phyloP scores from a whole-genome alignment of 2,113 vertebrate species.

The Marmota flaviventris region DNA sequence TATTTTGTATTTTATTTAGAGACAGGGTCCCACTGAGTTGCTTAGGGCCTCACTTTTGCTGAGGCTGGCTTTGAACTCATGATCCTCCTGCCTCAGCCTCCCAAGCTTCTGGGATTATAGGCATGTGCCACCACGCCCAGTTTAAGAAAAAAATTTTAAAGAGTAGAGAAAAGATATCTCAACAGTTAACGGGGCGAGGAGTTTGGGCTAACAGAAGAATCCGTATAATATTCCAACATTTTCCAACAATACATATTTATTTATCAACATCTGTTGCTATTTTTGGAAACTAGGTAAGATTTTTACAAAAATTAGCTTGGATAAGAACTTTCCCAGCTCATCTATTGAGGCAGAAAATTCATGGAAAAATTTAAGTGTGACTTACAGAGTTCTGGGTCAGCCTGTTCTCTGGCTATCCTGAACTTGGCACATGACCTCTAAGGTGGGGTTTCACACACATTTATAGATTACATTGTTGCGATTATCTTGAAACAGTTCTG shows the following conservation, averaged over 20 bases:
- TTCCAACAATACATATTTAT: not conserved
- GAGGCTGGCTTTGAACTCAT: too few species aligned
- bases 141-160: not conserved
- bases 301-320: conserved; percentile 18
- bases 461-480: conserved; percentile 81
- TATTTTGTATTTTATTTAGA: too few species aligned
- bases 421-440: not conserved
- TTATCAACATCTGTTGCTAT: conserved; percentile 27
- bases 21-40: too few species aligned
- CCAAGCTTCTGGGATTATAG: too few species aligned
- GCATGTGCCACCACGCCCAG: too few species aligned
- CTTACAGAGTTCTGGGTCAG: not conserved
- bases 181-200: not conserved
- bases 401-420: not conserved
- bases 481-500: conserved; percentile 77
- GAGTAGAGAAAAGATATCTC: conserved; percentile 39
- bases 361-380: conserved; percentile 36
- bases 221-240: not conserved
- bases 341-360: conserved; percentile 29
- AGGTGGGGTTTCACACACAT: conserved; percentile 66
- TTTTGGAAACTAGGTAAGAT: conserved; percentile 44
- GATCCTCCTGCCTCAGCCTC: too few species aligned
- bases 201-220: not conserved
- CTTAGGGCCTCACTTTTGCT: too few species aligned
- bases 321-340: not conserved